phyloP scores from a whole-genome alignment of 2,797 vertebrate species.

The Myotis planiceps region DNA sequence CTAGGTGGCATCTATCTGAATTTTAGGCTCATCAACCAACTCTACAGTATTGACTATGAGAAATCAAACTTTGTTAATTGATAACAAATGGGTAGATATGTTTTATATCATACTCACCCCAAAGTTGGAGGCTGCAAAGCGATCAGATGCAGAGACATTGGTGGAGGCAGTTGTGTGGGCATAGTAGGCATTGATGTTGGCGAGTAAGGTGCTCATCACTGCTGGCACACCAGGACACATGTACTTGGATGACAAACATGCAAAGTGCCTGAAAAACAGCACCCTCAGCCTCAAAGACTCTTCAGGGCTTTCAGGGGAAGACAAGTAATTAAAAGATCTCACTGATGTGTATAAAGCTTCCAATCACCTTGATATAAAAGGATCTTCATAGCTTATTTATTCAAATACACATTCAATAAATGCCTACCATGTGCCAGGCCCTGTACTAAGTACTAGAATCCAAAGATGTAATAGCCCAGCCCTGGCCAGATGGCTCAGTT shows the following conservation, averaged over 20 bases:
- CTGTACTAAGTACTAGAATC: not conserved
- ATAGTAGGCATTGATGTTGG: slow-evolving; percentile 99
- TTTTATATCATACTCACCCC: slow-evolving; percentile 88
- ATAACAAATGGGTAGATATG: not conserved
- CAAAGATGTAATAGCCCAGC: not conserved
- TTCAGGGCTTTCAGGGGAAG: slow-evolving; percentile 6
- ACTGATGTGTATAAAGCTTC: not conserved
- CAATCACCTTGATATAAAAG: not conserved
- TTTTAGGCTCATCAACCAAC: slow-evolving; percentile 39
- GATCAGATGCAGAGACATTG: slow-evolving; percentile 97
- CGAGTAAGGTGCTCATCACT: slow-evolving; percentile 97
- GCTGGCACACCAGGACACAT: slow-evolving; percentile 99
- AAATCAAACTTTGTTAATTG: slow-evolving; percentile 40
- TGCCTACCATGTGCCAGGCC: not conserved
- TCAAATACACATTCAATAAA: not conserved
- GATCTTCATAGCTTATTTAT: not conserved
- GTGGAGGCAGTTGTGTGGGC: slow-evolving; percentile 98
- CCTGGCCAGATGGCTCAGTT: not conserved
- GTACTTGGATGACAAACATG: slow-evolving; percentile 98
- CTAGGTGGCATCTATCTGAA: not conserved
- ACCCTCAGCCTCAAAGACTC: not conserved
- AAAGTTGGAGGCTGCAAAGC: slow-evolving; percentile 98
- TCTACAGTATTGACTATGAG: not conserved
- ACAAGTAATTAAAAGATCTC: slow-evolving; percentile 20
- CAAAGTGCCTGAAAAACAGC: slow-evolving; percentile 93